phyloP scores from a whole-genome alignment of 2,888 invertebrate genomes.

The Caradrina clavipalpis region DNA sequence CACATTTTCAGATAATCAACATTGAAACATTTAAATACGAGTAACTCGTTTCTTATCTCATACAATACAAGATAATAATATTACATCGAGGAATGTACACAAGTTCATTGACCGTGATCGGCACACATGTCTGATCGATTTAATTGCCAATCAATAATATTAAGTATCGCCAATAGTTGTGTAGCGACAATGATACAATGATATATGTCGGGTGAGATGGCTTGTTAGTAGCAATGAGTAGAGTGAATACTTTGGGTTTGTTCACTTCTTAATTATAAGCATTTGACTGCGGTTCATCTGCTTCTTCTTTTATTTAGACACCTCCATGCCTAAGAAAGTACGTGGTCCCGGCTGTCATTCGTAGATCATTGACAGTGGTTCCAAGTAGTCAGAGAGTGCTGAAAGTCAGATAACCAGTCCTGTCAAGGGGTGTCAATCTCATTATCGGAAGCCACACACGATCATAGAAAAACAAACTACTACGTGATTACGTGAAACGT shows the following conservation, averaged over 20 bases:
- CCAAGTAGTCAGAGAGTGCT: too few species aligned
- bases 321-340: too few species aligned
- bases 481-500: too few species aligned
- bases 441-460: too few species aligned
- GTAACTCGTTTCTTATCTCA: slow-evolving; percentile 35
- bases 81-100: slow-evolving; percentile 46
- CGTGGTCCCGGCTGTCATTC: too few species aligned
- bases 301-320: too few species aligned
- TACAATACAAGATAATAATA: slow-evolving; percentile 26
- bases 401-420: too few species aligned
- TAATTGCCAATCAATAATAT: slow-evolving; percentile 81
- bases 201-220: slow-evolving; percentile 26
- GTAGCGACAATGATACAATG: slow-evolving; percentile 43
- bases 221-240: slow-evolving; percentile 39
- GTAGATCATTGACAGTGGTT: too few species aligned
- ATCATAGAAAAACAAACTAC: too few species aligned
- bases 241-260: slow-evolving; percentile 11
- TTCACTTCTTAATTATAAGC: too few species aligned
- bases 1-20: slow-evolving; percentile 24
- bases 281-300: too few species aligned
- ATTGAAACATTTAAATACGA: slow-evolving; percentile 15
- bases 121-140: slow-evolving; percentile 74
- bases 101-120: slow-evolving; percentile 73
- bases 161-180: slow-evolving; percentile 49
- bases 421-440: too few species aligned